These are phyloP conservation scores for Enoplolaimus lenunculus DNA, from an alignment of 2,888 invertebrate species.

Conservation along the genomic window DNA sequence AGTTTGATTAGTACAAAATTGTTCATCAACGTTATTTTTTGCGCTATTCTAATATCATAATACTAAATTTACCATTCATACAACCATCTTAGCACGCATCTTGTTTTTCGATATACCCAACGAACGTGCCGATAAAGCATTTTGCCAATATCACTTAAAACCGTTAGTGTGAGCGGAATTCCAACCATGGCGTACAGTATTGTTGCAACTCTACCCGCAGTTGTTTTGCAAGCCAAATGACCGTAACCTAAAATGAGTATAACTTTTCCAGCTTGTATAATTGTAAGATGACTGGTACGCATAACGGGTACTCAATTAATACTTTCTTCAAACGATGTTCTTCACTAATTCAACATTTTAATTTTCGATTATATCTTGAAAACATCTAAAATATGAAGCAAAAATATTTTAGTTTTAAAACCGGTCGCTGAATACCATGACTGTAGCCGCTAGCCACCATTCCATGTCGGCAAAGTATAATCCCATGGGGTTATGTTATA, in stretches of 20 bases:
- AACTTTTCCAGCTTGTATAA: no score
- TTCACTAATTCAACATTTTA: no score
- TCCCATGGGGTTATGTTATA: no score
- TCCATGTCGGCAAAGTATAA: no score
- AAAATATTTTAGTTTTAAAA: no score
- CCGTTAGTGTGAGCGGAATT: constrained; percentile 12
- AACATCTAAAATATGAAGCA: no score
- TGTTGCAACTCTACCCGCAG: background rate
- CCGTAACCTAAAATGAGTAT: constrained; percentile 19
- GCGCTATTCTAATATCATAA: background rate
- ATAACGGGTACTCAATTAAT: no score
- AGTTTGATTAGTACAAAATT: background rate
- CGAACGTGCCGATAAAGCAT: constrained; percentile 15
- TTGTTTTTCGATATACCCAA: background rate
- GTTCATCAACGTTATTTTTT: background rate
- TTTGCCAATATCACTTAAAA: constrained; percentile 10
- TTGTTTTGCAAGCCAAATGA: constrained; percentile 8
- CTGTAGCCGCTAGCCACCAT: no score
- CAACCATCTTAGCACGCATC: background rate
- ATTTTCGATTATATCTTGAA: no score
- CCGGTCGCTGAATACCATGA: no score
- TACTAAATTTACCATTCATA: background rate
- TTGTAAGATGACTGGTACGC: no score
- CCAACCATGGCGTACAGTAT: constrained; percentile 10
- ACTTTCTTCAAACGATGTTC: no score